phyloP scores from a whole-genome alignment of 1,140 invertebrate species.

The Ladona fulva region DNA sequence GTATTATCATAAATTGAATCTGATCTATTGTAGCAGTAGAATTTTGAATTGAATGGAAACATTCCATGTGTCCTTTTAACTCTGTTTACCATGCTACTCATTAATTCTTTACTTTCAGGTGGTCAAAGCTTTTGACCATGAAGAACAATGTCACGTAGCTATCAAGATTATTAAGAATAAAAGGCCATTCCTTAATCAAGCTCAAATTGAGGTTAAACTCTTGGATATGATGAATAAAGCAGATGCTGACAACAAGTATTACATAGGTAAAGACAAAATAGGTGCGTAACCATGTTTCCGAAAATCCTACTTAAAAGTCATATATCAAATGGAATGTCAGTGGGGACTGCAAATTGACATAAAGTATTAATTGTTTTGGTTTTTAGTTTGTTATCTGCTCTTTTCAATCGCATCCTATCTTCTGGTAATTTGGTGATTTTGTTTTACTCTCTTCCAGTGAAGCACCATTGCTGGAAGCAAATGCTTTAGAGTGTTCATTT shows the following conservation, averaged over 20 bases:
- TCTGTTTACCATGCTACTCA: not conserved
- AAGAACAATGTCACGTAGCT: constrained; percentile 95
- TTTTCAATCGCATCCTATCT: not conserved
- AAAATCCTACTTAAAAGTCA: constrained; percentile 15
- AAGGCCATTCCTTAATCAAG: constrained; percentile 99
- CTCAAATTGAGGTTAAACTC: constrained; percentile 99
- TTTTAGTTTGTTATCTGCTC: not conserved
- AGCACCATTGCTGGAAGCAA: not conserved
- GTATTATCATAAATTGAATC: too few species aligned
- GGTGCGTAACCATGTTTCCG: constrained; percentile 16
- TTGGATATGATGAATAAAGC: constrained; percentile 99
- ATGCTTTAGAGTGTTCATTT: not conserved
- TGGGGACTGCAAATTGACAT: not conserved
- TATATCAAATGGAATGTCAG: not conserved
- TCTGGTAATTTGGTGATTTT: not conserved
- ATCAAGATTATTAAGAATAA: constrained; percentile 99
- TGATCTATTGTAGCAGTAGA: too few species aligned
- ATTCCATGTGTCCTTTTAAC: too few species aligned
- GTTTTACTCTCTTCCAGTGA: constrained; percentile 1
- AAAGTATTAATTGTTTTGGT: not conserved
- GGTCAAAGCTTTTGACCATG: constrained; percentile 96
- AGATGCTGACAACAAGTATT: constrained; percentile 97
- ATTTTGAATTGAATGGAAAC: too few species aligned
- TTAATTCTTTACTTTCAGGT: constrained; percentile 48
- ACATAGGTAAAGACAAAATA: constrained; percentile 73